A percentile compares a stretch with the other conserved stretches of the same genome.
phyloP scores from a whole-genome alignment of 2,888 invertebrate genomes.

The Frankliniella intonsa region DNA sequence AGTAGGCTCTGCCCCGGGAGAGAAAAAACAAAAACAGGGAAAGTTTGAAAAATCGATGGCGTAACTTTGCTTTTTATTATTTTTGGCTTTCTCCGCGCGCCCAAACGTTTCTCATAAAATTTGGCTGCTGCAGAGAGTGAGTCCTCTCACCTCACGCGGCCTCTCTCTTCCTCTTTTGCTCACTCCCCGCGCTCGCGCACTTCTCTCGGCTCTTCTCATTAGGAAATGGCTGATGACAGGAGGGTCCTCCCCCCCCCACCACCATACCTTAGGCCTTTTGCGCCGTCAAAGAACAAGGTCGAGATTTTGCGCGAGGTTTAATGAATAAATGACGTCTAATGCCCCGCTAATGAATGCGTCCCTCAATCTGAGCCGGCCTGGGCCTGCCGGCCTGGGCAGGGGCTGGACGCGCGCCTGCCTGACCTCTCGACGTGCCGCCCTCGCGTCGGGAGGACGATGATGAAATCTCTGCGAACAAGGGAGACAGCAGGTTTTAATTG shows the following conservation, averaged over 20 bases:
- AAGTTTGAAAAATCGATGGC: too few relatives aligned
- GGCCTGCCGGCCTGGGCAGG: neutral
- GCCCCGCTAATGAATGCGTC: neutral
- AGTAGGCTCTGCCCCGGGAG: too few relatives aligned
- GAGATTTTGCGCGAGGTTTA: neutral
- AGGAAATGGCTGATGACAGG: neutral
- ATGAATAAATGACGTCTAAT: slow-evolving; percentile 21
- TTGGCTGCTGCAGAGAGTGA: too few relatives aligned
- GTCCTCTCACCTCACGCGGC: too few relatives aligned
- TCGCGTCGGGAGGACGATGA: too few relatives aligned
- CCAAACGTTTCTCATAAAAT: too few relatives aligned
- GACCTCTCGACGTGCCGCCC: neutral
- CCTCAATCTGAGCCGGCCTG: neutral
- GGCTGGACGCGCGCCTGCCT: too few relatives aligned
- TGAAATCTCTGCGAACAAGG: neutral
- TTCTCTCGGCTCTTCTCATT: neutral
- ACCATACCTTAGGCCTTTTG: neutral
- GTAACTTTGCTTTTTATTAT: too few relatives aligned
- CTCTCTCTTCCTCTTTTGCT: neutral
- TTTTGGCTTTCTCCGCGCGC: too few relatives aligned
- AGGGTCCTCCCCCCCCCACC: neutral
- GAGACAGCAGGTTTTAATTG: neutral
- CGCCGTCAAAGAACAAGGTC: neutral
- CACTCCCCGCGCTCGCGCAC: neutral
- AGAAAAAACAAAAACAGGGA: too few relatives aligned